phyloP scores from a whole-genome alignment of 2,888 invertebrate species.

The Lasioglossum oenotherae region DNA sequence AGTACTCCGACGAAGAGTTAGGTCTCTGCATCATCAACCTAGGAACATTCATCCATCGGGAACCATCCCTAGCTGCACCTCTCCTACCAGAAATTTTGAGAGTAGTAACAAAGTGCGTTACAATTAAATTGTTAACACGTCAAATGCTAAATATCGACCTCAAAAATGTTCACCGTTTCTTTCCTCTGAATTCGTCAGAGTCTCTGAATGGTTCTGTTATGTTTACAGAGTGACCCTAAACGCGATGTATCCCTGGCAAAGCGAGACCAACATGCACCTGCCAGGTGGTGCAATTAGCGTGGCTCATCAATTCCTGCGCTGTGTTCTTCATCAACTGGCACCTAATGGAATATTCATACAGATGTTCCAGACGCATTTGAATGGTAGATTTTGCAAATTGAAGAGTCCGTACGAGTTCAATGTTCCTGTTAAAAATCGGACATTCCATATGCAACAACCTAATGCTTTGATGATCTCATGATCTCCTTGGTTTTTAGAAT shows the following conservation, averaged over 20 bases:
- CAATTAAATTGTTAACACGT: conserved; percentile 1
- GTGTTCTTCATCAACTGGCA: conserved; percentile 97
- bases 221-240: conserved; percentile 89
- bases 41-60: conserved; percentile 98
- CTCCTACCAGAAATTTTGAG: conserved; percentile 96
- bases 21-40: conserved; percentile 96
- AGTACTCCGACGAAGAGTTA: conserved; percentile 98
- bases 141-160: not conserved
- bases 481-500: conserved; percentile 84
- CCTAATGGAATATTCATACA: conserved; percentile 98
- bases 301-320: conserved; percentile 98
- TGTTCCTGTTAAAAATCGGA: not conserved
- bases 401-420: not conserved
- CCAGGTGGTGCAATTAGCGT: conserved; percentile 98
- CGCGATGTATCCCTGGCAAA: conserved; percentile 95
- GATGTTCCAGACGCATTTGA: conserved; percentile 95
- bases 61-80: conserved; percentile 97
- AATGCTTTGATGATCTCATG: not conserved
- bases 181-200: not conserved
- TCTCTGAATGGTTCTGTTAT: not conserved
- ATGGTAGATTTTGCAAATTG: conserved; percentile 86
- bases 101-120: conserved; percentile 92
- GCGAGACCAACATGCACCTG: conserved; percentile 93
- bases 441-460: too few species aligned
- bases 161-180: too few species aligned